phyloP scores from a whole-genome alignment of 2,797 vertebrate genomes.

The Sebastes vulpes region DNA sequence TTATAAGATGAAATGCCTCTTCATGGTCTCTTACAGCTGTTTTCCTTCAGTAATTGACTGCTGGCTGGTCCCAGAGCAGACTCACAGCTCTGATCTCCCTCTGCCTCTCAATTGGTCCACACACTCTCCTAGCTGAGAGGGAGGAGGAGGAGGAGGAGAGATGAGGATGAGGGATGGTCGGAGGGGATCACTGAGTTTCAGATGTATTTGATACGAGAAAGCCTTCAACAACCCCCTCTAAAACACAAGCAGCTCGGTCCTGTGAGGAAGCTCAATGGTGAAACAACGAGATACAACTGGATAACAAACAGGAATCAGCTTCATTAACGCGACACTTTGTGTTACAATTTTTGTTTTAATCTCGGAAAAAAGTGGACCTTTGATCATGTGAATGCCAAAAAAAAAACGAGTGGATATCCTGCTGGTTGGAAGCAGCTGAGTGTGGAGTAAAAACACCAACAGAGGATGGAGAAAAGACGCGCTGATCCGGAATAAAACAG shows the following conservation, averaged over 20 bases:
- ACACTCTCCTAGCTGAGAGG: conserved; percentile 18
- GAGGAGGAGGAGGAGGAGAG: neutral
- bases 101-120: conserved; percentile 64
- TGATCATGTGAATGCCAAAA: conserved; percentile 18
- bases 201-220: conserved; percentile 20
- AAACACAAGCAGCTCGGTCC: neutral
- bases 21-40: neutral
- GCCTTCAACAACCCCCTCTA: neutral
- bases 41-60: neutral
- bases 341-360: neutral
- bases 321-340: neutral
- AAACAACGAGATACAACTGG: neutral
- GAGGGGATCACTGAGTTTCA: conserved; percentile 54
- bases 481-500: neutral
- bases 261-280: neutral
- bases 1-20: neutral
- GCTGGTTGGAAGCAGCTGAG: neutral
- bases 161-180: conserved; percentile 11
- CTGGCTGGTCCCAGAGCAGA: conserved; percentile 24
- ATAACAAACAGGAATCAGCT: neutral
- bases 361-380: conserved; percentile 32
- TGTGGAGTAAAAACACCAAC: conserved; percentile 6
- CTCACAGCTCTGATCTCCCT: conserved; percentile 16
- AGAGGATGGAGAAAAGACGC: conserved; percentile 25
- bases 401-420: neutral